Evolutionary conservation across 1,140 invertebrate species (phyloP), one percentile per base, ranked within the genome.

Genomic region (Achroia grisella): DNA sequence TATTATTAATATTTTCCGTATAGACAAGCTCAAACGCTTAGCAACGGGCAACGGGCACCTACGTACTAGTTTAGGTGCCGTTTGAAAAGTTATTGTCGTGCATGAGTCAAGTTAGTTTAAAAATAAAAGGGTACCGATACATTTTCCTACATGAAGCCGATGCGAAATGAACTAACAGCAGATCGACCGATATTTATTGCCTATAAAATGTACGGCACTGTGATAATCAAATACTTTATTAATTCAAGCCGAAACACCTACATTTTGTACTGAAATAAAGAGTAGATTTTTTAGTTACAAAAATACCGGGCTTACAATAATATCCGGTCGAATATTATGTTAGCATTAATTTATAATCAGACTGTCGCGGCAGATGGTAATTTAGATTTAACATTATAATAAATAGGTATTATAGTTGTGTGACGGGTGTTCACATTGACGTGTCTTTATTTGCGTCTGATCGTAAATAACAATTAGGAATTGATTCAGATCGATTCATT

Each of bases 101-200:
- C 39, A 54, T 60, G 64, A 68, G 56, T 73, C 57, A 63, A 67
- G 52, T 62, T 57, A 48, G 50, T 65, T 64, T 68, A 72, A 67
- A 74, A 74, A 74, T 67, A 74, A 70, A 70, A 23, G 56, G 62
- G 57, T 57, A 39, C 39, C 50, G 60, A 50, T 61, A 45, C 51
- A 37, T 63, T 62, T 70, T 66, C 52, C 51, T 55, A 36, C 39
- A 63, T 52, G 58, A 29, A 52, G 39, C 44, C 47, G 34, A 40
- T 46, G 45, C 53, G 51, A 65, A 67, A 58, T 62, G 49, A 66
- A 56, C 60, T 59, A 54, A 65, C 60, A 71, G 59, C 70, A 71
- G 70, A 65, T 50, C 47, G 57, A 53, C 61, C 71, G 58, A 76
- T 78, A 76, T 76, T 81, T 74, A 81, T 69, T 69, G 60, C 52